phyloP scores from a whole-genome alignment of 2,797 vertebrate genomes.

The Thaleichthys pacificus region DNA sequence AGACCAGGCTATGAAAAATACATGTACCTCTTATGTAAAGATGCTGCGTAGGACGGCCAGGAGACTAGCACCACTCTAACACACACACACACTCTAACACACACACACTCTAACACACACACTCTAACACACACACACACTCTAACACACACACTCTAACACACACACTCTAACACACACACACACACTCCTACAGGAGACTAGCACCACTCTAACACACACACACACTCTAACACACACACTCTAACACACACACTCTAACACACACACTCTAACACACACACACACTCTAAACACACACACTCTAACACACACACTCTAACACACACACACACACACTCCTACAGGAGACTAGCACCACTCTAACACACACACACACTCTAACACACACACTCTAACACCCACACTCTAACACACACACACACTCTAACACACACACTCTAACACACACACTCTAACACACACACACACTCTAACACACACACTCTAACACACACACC shows the following conservation, averaged over 20 bases:
- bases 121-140: conserved; percentile 1
- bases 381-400: not conserved
- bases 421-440: not conserved
- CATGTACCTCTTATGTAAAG: not conserved
- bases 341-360: no score
- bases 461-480: conserved; percentile 1
- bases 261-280: not conserved
- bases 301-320: conserved; percentile 11
- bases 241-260: conserved; percentile 1
- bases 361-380: no score
- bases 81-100: not conserved
- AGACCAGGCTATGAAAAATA: not conserved
- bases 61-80: not conserved
- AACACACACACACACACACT: not conserved
- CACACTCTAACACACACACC: not conserved
- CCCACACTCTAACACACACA: not conserved
- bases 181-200: not conserved
- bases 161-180: not conserved
- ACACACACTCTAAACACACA: no score
- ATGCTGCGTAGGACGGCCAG: not conserved
- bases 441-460: no score
- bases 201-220: no score
- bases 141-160: not conserved
- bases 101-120: no score
- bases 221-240: not conserved